Evolutionary conservation across 1,140 invertebrate species (phyloP), one percentile per base, ranked within the genome.

Genomic region (Heliconius nattereri): DNA sequence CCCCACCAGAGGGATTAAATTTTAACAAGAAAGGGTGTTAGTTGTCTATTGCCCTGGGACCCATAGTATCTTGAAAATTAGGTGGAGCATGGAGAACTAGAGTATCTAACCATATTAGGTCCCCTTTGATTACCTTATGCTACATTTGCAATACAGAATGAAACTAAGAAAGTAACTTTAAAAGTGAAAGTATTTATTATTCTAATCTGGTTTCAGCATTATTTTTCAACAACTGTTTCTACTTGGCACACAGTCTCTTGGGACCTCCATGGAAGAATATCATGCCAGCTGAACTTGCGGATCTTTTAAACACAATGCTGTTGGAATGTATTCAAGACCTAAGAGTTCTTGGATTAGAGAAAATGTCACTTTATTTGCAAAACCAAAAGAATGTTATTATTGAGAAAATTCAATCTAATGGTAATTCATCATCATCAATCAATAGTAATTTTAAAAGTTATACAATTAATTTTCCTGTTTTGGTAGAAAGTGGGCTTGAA

Each of bases 141-240:
- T 45, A 45, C 3, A 45, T 45, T 45, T 45, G 40, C 13, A 45
- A 16, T 45, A 45, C 40, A 45, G 13, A 3, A 3, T 45, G 40
- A 16, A 16, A 16, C 5, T 16, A 16, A 45, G 16, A 45, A 45
- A 45, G 13, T 45, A 7, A 20, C 19, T 52, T 52, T 20, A 52
- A 52, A 7, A 52, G 49, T 20, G 7, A 20, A 20, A 52, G 7
- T 60, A 9, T 23, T 79, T 74, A 70, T 20, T 76, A 20, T 76
- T 49, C 13, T 66, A 66, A 66, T 19, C 26, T 75, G 16, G 78
- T 82, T 92, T 19, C 87, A 95, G 94, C 91, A 37, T 78, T 95
- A 78, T 95, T 94, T 79, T 95, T 95, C 89, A 95, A 95, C 82
- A 95, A 95, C 81, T 94, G 94, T 76, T 94, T 94, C 84, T 95